Percentiles rank a stretch among this genome's conserved stretches.
Evolutionary conservation across 2,113 vertebrate genomes (phyloP).

Genomic region (Cheirogaleus medius): DNA sequence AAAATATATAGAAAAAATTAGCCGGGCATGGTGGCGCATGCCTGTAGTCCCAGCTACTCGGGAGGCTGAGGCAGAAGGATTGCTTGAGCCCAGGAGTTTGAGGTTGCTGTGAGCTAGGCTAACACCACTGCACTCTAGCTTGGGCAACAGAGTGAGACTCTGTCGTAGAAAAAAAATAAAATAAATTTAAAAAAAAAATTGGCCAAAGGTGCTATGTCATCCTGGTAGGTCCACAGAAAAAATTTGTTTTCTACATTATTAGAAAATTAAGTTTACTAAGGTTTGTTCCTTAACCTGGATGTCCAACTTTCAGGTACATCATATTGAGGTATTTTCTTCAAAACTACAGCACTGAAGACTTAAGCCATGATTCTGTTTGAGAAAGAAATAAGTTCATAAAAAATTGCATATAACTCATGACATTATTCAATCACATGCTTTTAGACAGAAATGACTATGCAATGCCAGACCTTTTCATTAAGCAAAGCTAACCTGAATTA

Average conservation of each 20-base stretch:
- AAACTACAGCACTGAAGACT: neutral
- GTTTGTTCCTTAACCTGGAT: neutral
- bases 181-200: too few relatives aligned
- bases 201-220: neutral
- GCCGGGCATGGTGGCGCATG: too few relatives aligned
- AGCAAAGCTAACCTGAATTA: neutral
- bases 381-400: neutral
- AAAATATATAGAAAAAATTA: too few relatives aligned
- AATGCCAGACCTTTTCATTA: neutral
- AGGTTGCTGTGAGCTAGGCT: too few relatives aligned
- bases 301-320: neutral
- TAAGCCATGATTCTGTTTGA: neutral
- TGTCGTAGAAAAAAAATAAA: too few relatives aligned
- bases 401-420: neutral
- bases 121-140: too few relatives aligned
- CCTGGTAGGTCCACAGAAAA: neutral
- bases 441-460: neutral
- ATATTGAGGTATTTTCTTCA: neutral
- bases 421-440: neutral
- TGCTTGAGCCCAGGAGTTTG: too few relatives aligned
- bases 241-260: neutral
- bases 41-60: too few relatives aligned
- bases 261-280: neutral
- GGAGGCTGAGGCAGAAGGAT: too few relatives aligned
- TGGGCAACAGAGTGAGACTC: too few relatives aligned